Base-by-base conservation (phyloP, 1,140 invertebrate species). In the Homarus americanus region DNA sequence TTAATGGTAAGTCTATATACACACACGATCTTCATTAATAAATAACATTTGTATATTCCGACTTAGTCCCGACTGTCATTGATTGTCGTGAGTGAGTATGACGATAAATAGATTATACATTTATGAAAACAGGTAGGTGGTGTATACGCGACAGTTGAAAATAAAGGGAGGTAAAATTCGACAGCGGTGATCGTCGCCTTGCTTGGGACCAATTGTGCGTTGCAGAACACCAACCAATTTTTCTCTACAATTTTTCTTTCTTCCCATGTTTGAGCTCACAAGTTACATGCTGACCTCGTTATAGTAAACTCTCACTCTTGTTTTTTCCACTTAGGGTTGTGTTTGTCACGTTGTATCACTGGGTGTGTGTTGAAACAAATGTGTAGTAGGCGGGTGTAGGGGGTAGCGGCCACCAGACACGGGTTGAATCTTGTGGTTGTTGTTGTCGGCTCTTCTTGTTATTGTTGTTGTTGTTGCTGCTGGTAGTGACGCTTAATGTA, bases 201-300 rank as follows among this genome's bases (percentile, higher is more conserved):
- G 17, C 38, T 78, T 20, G 63, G n/a, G 17, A 78, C 75, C 75
- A 78, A 40, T 78, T 78, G 36, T 41, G 75, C 41, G 75, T 44
- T 28, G 36, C 41, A 41, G n/a, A 44, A 40, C 20, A 20, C 36
- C 75, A 34, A n/a, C 2, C 32, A 36, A 36, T 41, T 78, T 78
- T 78, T n/a, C 32, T n/a, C 15, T 36, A 34, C 38, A 36, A 17
- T n/a, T 41, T 40, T 41, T 41, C 41, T 78, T 78, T 20, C 75
- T 78, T 78, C 15, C 75, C 32, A n/a, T 78, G 75, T 44, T 78
- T 40, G 75, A 78, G 17, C 75, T 28, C 24, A 44, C 38, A 44
- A 40, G 75, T 78, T 78, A 44, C 75, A 78, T 12, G 40, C 3
- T 44, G 32, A 40, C 38, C 75, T 44, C 75, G 38, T 17, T 78